Conservation (phyloP, 2,113 vertebrate genomes). For the Australoheros scitulus region DNA sequence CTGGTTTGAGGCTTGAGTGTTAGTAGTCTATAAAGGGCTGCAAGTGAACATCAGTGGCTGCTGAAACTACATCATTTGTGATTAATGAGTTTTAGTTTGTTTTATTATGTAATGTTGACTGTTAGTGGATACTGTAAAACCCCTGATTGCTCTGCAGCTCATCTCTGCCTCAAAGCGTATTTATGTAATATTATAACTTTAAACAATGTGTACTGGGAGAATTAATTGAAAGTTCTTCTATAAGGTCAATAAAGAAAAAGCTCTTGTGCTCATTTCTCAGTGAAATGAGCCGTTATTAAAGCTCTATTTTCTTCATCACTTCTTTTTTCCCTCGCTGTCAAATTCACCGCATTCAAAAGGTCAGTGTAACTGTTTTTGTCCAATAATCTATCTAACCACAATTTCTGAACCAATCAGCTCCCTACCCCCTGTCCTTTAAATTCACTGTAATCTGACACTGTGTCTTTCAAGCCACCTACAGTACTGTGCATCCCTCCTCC, state of each 20-base stretch:
- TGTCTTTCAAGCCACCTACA: background rate
- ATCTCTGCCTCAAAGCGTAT: no score
- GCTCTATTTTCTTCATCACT: background rate
- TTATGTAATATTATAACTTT: background rate
- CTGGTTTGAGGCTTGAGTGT: no score
- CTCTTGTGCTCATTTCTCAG: background rate
- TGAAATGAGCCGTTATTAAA: background rate
- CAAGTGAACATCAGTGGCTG: no score
- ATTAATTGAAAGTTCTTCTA: background rate
- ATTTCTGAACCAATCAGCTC: background rate
- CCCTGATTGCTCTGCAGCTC: no score
- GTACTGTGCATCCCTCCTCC: background rate
- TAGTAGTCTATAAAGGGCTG: no score
- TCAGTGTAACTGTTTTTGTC: conserved; percentile 3
- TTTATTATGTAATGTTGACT: no score
- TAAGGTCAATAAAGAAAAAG: background rate
- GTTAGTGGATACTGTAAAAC: no score
- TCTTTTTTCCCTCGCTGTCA: background rate
- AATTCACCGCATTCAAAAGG: background rate
- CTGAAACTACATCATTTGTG: no score
- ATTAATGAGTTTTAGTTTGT: no score
- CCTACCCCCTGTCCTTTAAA: background rate
- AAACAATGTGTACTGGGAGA: fast-evolving
- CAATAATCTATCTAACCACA: background rate
- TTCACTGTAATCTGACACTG: conserved; percentile 4